Conservation (phyloP, 2,888 invertebrate species). For the Leucoptera coffeella region DNA sequence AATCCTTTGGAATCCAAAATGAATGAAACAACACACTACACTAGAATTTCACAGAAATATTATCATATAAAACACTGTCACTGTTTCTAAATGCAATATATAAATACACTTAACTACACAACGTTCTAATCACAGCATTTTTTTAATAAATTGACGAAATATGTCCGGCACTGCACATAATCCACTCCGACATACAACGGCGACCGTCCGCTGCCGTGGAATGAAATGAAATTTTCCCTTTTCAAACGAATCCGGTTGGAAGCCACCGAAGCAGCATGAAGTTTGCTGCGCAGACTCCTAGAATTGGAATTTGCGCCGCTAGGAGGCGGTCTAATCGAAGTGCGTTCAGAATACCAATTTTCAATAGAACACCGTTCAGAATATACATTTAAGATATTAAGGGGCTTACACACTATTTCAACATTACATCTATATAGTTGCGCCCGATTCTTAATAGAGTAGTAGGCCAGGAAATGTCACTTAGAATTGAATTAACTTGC, state of each 20-base stretch:
- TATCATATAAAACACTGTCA: slow-evolving; percentile 20
- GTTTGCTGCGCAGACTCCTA: too few relatives aligned
- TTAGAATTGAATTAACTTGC: too few relatives aligned
- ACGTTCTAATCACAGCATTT: slow-evolving; percentile 37
- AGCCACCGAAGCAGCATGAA: too few relatives aligned
- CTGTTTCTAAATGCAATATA: too few relatives aligned
- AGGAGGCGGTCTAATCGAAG: slow-evolving; percentile 17
- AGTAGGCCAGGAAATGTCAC: too few relatives aligned
- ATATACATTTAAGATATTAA: too few relatives aligned
- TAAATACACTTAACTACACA: slow-evolving; percentile 42
- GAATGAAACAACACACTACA: slow-evolving; percentile 28
- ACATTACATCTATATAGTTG: too few relatives aligned
- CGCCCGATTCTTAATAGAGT: too few relatives aligned
- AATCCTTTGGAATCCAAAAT: slow-evolving; percentile 43
- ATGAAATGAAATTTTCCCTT: slow-evolving; percentile 45
- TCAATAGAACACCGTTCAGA: too few relatives aligned
- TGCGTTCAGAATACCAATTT: slow-evolving; percentile 20
- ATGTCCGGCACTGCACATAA: slow-evolving; percentile 32
- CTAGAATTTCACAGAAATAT: slow-evolving; percentile 36
- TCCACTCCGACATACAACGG: too few relatives aligned
- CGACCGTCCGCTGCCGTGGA: slow-evolving; percentile 37
- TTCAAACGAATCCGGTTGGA: slow-evolving; percentile 52
- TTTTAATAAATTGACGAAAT: slow-evolving; percentile 33
- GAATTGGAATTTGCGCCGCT: slow-evolving; percentile 13
- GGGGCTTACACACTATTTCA: too few relatives aligned